These are phyloP conservation scores for Protobothrops flavoviridis DNA, from an alignment of 2,113 vertebrate genomes.

Conservation along the genomic window DNA sequence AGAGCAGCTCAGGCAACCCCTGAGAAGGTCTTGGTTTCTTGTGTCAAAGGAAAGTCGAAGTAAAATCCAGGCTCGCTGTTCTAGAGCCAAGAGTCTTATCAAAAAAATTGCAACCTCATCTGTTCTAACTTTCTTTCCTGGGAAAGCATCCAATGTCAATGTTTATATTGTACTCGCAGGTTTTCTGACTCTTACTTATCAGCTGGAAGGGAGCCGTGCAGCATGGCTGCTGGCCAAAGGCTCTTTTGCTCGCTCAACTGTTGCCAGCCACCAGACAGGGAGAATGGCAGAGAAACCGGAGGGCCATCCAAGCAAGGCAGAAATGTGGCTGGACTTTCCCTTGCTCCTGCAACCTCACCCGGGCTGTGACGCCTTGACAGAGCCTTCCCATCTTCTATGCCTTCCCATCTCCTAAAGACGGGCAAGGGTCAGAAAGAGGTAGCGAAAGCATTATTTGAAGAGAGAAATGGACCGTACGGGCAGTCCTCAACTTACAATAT, in stretches of 20 bases:
- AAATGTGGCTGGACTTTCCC: neutral
- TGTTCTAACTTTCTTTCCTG: neutral
- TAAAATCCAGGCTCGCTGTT: neutral
- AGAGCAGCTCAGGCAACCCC: neutral
- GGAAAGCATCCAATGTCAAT: constrained; percentile 26
- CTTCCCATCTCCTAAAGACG: neutral
- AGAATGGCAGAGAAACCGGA: neutral
- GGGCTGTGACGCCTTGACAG: neutral
- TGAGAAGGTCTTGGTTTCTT: neutral
- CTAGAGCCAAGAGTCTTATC: neutral
- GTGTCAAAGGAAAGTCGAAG: neutral
- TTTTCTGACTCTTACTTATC: constrained; percentile 18
- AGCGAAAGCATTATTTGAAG: neutral
- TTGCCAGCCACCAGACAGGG: neutral
- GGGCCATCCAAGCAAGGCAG: neutral
- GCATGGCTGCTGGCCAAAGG: neutral
- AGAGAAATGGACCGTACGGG: neutral
- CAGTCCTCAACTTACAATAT: too few relatives aligned
- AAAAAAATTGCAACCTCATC: neutral
- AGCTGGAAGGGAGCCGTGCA: neutral
- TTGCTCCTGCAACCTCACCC: neutral
- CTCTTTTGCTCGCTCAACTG: neutral
- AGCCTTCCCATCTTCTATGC: neutral
- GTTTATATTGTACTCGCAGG: constrained; percentile 15
- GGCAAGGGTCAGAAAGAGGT: neutral